Conservation (phyloP, 2,888 invertebrate genomes). For the Caenorhabditis becei region DNA sequence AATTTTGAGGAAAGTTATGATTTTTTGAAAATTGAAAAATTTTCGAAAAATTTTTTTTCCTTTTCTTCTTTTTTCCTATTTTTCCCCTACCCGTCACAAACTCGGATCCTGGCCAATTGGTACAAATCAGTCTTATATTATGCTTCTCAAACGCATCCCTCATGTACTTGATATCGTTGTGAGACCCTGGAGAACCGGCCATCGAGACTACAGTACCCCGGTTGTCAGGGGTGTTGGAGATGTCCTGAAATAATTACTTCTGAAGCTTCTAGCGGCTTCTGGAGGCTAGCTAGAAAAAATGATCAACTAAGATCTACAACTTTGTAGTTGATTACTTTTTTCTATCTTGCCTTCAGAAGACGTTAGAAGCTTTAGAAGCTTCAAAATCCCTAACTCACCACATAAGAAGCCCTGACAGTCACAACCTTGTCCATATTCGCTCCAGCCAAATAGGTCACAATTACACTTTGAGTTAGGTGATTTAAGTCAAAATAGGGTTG, state of each 20-base stretch:
- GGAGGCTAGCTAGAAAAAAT: background rate
- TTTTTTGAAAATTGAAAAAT: too few species aligned
- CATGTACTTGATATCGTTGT: constrained; percentile 64
- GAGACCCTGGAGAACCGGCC: constrained; percentile 58
- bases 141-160: constrained; percentile 42
- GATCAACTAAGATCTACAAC: background rate
- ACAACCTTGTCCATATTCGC: constrained; percentile 23
- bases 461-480: constrained; percentile 29
- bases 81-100: constrained; percentile 46
- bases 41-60: too few species aligned
- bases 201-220: constrained; percentile 55
- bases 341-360: too few species aligned
- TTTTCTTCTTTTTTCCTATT: background rate
- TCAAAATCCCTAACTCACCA: too few species aligned
- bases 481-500: constrained; percentile 49
- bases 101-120: constrained; percentile 58
- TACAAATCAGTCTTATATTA: constrained; percentile 47
- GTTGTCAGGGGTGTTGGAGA: constrained; percentile 18
- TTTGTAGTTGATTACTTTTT: too few species aligned
- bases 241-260: constrained; percentile 23
- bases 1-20: too few species aligned
- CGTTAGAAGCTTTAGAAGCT: too few species aligned
- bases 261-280: too few species aligned
- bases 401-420: constrained; percentile 29
- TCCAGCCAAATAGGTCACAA: constrained; percentile 49